These are phyloP conservation scores for Solenopsis fugax DNA, from an alignment of 1,140 invertebrate species.

Conservation along the genomic window DNA sequence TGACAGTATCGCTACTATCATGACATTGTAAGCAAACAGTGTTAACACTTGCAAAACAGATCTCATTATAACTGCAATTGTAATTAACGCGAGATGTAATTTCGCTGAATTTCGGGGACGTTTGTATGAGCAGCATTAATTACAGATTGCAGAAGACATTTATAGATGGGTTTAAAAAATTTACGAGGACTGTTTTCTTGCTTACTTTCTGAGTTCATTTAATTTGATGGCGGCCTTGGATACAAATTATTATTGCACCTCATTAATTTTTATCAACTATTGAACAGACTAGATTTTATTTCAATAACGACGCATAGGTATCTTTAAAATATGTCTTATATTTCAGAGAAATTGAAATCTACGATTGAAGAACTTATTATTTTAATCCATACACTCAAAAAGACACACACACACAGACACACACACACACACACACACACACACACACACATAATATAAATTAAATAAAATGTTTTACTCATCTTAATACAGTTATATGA, in stretches of 20 bases:
- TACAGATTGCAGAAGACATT: neutral
- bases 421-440: too few species aligned
- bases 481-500: too few species aligned
- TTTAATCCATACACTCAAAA: too few species aligned
- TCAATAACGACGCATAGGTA: neutral
- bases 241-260: neutral
- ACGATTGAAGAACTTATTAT: too few species aligned
- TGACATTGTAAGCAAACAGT: neutral
- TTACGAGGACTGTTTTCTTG: neutral
- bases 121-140: neutral
- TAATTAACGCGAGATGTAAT: neutral
- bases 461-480: too few species aligned
- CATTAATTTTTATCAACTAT: constrained; percentile 9
- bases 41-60: neutral
- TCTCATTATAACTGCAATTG: neutral
- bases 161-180: constrained; percentile 8
- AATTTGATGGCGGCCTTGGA: neutral
- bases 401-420: too few species aligned
- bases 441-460: too few species aligned
- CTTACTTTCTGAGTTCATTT: neutral
- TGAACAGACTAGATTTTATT: neutral
- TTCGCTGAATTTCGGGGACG: neutral
- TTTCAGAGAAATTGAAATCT: neutral
- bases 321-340: neutral
- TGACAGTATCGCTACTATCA: neutral